Percentiles rank a stretch among this genome's conserved stretches.
Evolutionary conservation across 2,888 invertebrate genomes (phyloP).

Genomic region (Idaea aversata): DNA sequence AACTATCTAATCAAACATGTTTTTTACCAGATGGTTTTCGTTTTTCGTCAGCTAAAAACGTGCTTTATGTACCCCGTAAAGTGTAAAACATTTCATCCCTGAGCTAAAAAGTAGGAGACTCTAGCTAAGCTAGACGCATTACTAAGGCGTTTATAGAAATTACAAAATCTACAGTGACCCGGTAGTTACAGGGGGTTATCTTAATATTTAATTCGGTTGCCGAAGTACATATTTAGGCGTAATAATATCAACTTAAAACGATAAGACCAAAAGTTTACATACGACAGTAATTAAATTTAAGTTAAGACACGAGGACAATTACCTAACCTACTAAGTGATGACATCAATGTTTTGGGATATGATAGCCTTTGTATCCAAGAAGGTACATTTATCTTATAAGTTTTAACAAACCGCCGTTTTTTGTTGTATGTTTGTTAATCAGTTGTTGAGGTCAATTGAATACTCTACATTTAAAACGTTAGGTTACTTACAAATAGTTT

Average conservation of each 20-base stretch:
- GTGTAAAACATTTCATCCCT: no score
- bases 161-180: no score
- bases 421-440: slow-evolving; percentile 38
- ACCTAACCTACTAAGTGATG: slow-evolving; percentile 38
- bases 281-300: slow-evolving; percentile 4
- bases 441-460: slow-evolving; percentile 34
- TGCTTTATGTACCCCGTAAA: no score
- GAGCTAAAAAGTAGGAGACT: no score
- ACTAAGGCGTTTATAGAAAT: no score
- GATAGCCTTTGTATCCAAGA: slow-evolving; percentile 56
- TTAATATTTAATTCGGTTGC: background rate
- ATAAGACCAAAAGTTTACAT: background rate
- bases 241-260: background rate
- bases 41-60: no score
- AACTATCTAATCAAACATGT: no score
- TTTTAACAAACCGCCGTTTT: slow-evolving; percentile 44
- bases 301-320: slow-evolving; percentile 24
- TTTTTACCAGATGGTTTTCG: no score
- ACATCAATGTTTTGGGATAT: slow-evolving; percentile 49
- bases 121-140: no score
- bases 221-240: background rate
- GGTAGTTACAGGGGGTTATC: background rate
- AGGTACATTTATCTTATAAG: slow-evolving; percentile 43
- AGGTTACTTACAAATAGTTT: background rate
- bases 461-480: slow-evolving; percentile 14